Conservation (phyloP, 1,140 invertebrate genomes). For the Matsumurasca onukii region DNA sequence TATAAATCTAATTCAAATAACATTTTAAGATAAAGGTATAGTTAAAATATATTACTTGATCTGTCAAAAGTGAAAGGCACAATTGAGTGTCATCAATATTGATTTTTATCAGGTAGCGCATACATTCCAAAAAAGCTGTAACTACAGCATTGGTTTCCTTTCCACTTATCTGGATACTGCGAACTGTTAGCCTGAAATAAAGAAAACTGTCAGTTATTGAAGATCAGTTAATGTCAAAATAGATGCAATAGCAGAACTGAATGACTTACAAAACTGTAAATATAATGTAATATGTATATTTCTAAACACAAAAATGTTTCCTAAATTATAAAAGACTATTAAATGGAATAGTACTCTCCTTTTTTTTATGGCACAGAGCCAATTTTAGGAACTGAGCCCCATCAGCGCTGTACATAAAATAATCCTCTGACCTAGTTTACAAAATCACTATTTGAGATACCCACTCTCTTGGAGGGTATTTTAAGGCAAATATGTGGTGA, state of each 20-base stretch:
- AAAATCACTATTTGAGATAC: neutral
- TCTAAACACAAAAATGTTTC: constrained; percentile 33
- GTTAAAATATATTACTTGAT: constrained; percentile 41
- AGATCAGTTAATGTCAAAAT: neutral
- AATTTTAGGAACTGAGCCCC: neutral
- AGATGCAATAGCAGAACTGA: too few relatives aligned
- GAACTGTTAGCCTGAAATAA: constrained; percentile 41
- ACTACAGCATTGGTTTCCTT: constrained; percentile 62
- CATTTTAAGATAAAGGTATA: too few relatives aligned
- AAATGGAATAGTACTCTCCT: neutral
- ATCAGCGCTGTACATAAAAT: neutral
- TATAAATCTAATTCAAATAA: too few relatives aligned
- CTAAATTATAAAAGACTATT: constrained; percentile 31
- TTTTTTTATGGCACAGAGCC: neutral
- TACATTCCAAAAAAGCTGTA: constrained; percentile 67
- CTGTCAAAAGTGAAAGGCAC: constrained; percentile 36
- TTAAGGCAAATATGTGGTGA: too few relatives aligned
- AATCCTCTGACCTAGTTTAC: neutral
- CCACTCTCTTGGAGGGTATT: too few relatives aligned
- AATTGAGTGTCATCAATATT: constrained; percentile 38
- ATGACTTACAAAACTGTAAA: too few relatives aligned
- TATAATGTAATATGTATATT: too few relatives aligned
- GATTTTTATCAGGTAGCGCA: constrained; percentile 58
- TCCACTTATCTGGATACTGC: constrained; percentile 53
- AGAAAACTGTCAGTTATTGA: constrained; percentile 28